Percentiles rank a stretch among this genome's conserved stretches.
phyloP scores from a whole-genome alignment of 2,113 vertebrate species.

The Neodon shergylaensis region DNA sequence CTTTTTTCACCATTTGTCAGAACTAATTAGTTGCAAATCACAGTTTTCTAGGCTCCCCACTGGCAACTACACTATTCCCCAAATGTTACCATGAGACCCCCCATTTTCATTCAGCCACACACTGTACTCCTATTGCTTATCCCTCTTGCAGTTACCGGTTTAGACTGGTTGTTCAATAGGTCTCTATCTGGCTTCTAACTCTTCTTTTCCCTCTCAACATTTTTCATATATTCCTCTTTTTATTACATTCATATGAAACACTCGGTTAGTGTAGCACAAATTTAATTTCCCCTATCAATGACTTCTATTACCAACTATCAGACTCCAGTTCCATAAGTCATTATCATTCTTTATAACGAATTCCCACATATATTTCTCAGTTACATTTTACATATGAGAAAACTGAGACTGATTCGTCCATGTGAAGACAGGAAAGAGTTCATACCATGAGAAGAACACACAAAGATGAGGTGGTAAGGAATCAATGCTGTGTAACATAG shows the following conservation, averaged over 20 bases:
- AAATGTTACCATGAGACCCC: not conserved
- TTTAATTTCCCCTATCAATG: not conserved
- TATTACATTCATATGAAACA: not conserved
- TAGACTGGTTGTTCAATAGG: not conserved
- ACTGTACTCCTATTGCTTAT: not conserved
- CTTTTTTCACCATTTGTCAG: too few species aligned
- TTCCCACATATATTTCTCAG: not conserved
- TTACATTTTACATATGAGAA: not conserved
- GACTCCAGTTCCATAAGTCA: not conserved
- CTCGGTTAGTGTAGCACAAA: not conserved
- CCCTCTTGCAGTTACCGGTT: not conserved
- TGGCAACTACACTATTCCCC: not conserved
- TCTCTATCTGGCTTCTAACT: not conserved
- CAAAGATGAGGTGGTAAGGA: too few species aligned
- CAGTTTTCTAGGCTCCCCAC: not conserved
- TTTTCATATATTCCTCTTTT: not conserved
- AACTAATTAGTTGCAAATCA: not conserved
- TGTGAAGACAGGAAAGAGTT: not conserved
- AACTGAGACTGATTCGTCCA: not conserved
- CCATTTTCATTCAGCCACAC: not conserved
- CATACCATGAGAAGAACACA: not conserved
- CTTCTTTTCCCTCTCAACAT: not conserved
- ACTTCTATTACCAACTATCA: not conserved
- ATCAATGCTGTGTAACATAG: not conserved
- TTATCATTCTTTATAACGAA: not conserved